phyloP scores from a whole-genome alignment of 2,888 invertebrate genomes.

The Yponomeuta malinellus region DNA sequence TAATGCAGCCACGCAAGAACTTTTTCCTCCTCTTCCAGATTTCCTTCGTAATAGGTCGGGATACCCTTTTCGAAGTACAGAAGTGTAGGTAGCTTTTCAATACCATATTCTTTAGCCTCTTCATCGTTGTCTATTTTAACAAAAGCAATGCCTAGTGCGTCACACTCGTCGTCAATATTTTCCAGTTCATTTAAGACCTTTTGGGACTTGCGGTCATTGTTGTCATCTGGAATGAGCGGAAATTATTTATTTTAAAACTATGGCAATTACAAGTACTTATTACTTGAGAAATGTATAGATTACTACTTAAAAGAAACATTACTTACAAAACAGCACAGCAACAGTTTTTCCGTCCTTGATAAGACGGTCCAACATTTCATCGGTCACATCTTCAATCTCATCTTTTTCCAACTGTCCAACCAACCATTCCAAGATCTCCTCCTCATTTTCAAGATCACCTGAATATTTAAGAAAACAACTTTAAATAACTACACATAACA shows the following conservation, averaged over 20 bases:
- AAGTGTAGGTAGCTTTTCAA: slow-evolving; percentile 89
- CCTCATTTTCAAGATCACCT: slow-evolving; percentile 91
- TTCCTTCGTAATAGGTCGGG: slow-evolving; percentile 86
- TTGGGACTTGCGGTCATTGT: slow-evolving; percentile 91
- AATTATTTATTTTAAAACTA: background rate
- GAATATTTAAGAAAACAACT: slow-evolving; percentile 21
- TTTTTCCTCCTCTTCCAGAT: slow-evolving; percentile 92
- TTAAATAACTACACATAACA: slow-evolving; percentile 18
- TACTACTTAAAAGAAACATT: no score
- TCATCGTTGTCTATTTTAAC: slow-evolving; percentile 94
- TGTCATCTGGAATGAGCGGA: slow-evolving; percentile 80
- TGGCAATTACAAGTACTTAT: no score
- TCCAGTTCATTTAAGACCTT: slow-evolving; percentile 90
- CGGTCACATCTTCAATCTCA: slow-evolving; percentile 96
- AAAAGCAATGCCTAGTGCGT: slow-evolving; percentile 90
- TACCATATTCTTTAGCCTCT: slow-evolving; percentile 93
- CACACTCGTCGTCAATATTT: slow-evolving; percentile 96
- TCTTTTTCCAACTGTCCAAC: slow-evolving; percentile 91
- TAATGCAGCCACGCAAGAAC: slow-evolving; percentile 90
- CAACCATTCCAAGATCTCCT: slow-evolving; percentile 91
- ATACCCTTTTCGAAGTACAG: slow-evolving; percentile 89
- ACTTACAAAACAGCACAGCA: slow-evolving; percentile 93
- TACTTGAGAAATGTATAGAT: no score
- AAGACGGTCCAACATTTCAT: slow-evolving; percentile 93
- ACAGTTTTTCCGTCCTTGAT: slow-evolving; percentile 92